Conservation (phyloP, 2,113 vertebrate genomes). For the Empidonax traillii region DNA sequence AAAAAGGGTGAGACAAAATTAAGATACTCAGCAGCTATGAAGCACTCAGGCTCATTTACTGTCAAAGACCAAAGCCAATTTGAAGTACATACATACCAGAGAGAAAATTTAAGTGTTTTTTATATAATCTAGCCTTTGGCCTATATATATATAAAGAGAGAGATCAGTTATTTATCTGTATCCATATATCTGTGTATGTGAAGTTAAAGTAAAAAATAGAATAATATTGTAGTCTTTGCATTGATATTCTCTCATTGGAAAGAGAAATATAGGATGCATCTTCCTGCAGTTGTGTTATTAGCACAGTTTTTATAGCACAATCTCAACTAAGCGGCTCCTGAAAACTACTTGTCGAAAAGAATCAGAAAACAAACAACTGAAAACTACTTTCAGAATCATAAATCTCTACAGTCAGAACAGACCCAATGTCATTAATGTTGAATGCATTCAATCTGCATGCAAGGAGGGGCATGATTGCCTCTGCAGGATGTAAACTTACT, state of each 20-base stretch:
- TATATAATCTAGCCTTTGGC: neutral
- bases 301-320: neutral
- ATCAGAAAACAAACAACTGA: neutral
- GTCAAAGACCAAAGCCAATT: neutral
- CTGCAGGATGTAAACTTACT: neutral
- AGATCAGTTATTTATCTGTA: neutral
- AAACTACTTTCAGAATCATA: neutral
- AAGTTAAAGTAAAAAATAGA: neutral
- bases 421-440: neutral
- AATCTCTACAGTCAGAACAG: neutral
- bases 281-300: neutral
- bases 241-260: neutral
- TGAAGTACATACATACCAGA: fast-evolving
- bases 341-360: neutral
- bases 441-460: neutral
- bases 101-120: neutral
- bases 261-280: neutral
- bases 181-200: neutral
- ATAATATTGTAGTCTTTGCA: neutral
- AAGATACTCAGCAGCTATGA: neutral
- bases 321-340: neutral
- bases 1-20: neutral
- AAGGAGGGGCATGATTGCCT: neutral
- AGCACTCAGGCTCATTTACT: neutral
- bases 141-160: neutral